These are phyloP conservation scores for Drosophila littoralis DNA, from an alignment of 1,140 invertebrate genomes.

Conservation along the genomic window DNA sequence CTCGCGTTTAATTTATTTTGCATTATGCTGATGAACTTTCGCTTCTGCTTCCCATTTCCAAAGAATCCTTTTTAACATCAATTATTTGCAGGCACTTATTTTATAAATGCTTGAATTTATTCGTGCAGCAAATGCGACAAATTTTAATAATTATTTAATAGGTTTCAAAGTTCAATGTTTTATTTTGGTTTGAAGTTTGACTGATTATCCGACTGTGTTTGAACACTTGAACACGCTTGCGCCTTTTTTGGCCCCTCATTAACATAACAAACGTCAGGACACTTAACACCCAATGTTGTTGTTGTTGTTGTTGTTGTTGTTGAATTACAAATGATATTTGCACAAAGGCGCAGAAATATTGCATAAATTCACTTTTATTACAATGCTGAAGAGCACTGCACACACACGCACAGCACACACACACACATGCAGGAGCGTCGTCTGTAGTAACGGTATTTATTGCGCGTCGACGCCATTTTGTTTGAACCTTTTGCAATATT, in stretches of 20 bases:
- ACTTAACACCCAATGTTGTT: constrained; percentile 30
- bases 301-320: constrained; percentile 45
- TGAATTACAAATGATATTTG: constrained; percentile 78
- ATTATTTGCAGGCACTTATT: constrained; percentile 6
- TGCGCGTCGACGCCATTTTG: constrained; percentile 82
- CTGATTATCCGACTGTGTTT: constrained; percentile 7
- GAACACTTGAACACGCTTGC: constrained; percentile 37
- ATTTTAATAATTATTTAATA: constrained; percentile 34
- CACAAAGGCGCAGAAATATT: constrained; percentile 81
- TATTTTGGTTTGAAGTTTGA: constrained; percentile 28
- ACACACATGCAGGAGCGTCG: background rate
- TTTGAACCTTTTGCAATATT: constrained; percentile 82
- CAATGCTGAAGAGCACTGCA: constrained; percentile 32
- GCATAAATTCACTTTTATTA: constrained; percentile 83
- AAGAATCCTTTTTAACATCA: background rate
- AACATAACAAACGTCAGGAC: constrained; percentile 74
- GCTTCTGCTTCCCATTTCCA: background rate
- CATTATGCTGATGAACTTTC: no score
- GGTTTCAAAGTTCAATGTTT: constrained; percentile 8
- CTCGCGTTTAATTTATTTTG: no score
- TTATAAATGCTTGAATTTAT: background rate
- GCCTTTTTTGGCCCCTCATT: constrained; percentile 63
- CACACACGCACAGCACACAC: constrained; percentile 25
- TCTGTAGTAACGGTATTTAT: constrained; percentile 66
- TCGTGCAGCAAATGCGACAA: background rate